Evolutionary conservation across 2,888 invertebrate species (phyloP).

Genomic region (Rutpela maculata): DNA sequence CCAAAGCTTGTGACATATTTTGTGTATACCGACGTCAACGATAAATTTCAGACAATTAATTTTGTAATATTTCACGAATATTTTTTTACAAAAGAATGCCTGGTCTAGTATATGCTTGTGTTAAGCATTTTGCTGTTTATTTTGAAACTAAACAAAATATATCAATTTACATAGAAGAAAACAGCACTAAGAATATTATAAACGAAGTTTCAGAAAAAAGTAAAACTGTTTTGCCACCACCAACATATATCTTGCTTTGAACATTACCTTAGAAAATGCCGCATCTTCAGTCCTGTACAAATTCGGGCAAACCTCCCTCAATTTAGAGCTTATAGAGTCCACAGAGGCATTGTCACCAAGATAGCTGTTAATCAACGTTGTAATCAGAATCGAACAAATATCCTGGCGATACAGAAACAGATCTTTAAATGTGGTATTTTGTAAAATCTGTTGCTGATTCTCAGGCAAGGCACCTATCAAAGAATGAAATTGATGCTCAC

Average conservation of each 20-base stretch:
- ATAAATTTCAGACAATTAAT: too few relatives aligned
- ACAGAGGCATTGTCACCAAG: conserved; percentile 96
- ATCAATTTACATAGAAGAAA: too few relatives aligned
- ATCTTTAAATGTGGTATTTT: conserved; percentile 83
- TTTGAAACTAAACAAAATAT: too few relatives aligned
- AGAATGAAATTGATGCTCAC: conserved; percentile 93
- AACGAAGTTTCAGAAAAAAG: too few relatives aligned
- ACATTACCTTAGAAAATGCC: conserved; percentile 90
- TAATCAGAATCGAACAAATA: conserved; percentile 85
- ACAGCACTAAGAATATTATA: too few relatives aligned
- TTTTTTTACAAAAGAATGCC: too few relatives aligned
- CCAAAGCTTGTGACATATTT: too few relatives aligned
- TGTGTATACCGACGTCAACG: too few relatives aligned
- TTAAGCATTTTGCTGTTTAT: too few relatives aligned
- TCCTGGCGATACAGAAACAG: conserved; percentile 87
- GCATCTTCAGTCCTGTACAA: conserved; percentile 97
- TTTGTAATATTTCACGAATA: too few relatives aligned
- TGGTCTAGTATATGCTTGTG: too few relatives aligned
- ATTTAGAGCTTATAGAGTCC: conserved; percentile 89
- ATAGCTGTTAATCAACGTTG: conserved; percentile 92
- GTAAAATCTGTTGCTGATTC: conserved; percentile 80
- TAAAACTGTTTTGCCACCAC: too few relatives aligned
- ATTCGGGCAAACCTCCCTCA: conserved; percentile 94
- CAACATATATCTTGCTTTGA: neutral
- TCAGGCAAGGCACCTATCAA: conserved; percentile 83